These are phyloP conservation scores for Labia minor DNA, from an alignment of 2,888 invertebrate genomes.

Conservation along the genomic window DNA sequence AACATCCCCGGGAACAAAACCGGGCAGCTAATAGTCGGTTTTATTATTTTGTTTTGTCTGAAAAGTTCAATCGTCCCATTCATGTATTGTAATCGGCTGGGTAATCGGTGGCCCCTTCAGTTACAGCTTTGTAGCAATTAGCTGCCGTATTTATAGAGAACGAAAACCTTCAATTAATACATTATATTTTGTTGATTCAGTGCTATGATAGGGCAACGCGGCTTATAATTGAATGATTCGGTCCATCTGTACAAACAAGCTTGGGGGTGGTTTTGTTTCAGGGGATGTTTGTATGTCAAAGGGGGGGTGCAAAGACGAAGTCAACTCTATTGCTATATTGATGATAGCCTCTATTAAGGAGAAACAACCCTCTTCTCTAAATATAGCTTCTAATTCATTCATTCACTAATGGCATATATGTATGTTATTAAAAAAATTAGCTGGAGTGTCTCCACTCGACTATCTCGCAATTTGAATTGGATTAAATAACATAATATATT, in stretches of 20 bases:
- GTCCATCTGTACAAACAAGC: not conserved
- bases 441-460: too few relatives aligned
- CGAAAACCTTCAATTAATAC: conserved; percentile 3
- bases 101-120: not conserved
- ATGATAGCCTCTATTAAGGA: too few relatives aligned
- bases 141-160: not conserved
- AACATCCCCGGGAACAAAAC: not conserved
- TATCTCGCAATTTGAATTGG: too few relatives aligned
- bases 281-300: too few relatives aligned
- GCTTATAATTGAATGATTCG: not conserved
- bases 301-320: too few relatives aligned
- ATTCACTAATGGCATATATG: too few relatives aligned
- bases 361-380: too few relatives aligned
- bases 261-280: too few relatives aligned
- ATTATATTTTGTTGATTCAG: not conserved
- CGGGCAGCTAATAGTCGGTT: conserved; percentile 4
- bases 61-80: not conserved
- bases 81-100: not conserved
- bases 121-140: conserved; percentile 6
- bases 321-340: too few relatives aligned
- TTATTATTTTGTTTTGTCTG: not conserved
- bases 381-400: too few relatives aligned
- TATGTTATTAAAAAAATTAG: too few relatives aligned
- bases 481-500: too few relatives aligned
- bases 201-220: not conserved